A percentile compares a stretch with the other conserved stretches of the same genome.
Conservation (phyloP, 53 echinoderm and acorn worm species). For the Apostichopus leukothele region DNA sequence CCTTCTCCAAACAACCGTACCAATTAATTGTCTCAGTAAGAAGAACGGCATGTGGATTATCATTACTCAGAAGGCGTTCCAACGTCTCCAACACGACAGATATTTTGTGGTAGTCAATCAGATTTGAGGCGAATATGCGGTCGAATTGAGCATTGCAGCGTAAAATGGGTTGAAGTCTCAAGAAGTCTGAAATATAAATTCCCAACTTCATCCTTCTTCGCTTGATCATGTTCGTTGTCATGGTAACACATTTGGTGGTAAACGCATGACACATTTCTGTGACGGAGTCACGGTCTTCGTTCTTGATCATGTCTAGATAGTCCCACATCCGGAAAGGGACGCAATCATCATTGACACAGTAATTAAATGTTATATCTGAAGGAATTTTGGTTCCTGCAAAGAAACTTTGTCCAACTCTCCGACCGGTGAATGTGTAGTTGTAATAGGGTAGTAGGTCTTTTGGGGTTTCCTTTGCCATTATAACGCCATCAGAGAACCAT, state of each 20-base stretch:
- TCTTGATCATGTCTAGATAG: constrained; percentile 1
- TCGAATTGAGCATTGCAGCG: background rate
- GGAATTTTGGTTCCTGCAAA: background rate
- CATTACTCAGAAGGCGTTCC: background rate
- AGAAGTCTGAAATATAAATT: background rate
- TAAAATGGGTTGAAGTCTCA: background rate
- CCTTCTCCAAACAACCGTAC: background rate
- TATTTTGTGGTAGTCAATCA: background rate
- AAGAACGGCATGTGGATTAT: constrained; percentile 12
- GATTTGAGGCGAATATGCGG: constrained; percentile 28
- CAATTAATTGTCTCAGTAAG: constrained; percentile 24
- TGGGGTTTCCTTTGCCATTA: background rate
- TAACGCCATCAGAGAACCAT: constrained; percentile 30
- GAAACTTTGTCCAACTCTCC: background rate
- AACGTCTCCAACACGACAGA: background rate
- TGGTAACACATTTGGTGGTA: background rate
- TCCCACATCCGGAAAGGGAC: constrained; percentile 26
- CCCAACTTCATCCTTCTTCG: background rate
- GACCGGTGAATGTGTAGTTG: constrained; percentile 27
- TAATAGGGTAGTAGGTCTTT: background rate
- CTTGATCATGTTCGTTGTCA: background rate
- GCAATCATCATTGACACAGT: constrained; percentile 10
- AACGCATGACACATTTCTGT: constrained; percentile 11
- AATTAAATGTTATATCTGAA: background rate
- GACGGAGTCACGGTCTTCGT: background rate